Evolutionary conservation across 2,113 vertebrate genomes (phyloP).

Genomic region (Osmerus mordax): DNA sequence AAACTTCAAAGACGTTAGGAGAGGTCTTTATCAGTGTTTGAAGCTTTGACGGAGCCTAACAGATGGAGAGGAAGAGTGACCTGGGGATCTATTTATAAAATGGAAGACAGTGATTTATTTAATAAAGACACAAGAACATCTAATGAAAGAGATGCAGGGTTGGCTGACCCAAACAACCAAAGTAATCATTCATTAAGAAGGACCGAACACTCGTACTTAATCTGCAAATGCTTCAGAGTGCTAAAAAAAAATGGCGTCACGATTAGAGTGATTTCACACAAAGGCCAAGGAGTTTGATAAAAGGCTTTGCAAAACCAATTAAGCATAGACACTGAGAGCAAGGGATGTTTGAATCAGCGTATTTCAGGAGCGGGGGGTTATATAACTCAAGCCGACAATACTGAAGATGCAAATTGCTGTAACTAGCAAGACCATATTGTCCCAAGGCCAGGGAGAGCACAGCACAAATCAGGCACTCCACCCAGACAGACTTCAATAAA

Average conservation of each 20-base stretch:
- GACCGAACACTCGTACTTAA: background rate
- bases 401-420: conserved; percentile 32
- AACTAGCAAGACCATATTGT: conserved; percentile 23
- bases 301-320: conserved; percentile 35
- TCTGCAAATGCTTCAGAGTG: background rate
- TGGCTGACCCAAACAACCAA: too few relatives aligned
- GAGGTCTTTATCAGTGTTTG: conserved; percentile 17
- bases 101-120: conserved; percentile 15
- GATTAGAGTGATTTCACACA: conserved; percentile 17
- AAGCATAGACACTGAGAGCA: conserved; percentile 17
- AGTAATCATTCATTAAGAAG: too few relatives aligned
- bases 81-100: conserved; percentile 15
- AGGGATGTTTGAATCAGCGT: conserved; percentile 40
- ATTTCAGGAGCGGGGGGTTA: conserved; percentile 23
- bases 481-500: conserved; percentile 14
- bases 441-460: conserved; percentile 7
- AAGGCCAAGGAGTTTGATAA: conserved; percentile 26
- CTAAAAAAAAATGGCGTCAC: conserved; percentile 10
- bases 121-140: background rate
- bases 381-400: conserved; percentile 30
- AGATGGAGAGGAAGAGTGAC: conserved; percentile 26
- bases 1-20: conserved; percentile 30
- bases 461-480: conserved; percentile 8
- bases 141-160: too few relatives aligned
- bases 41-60: conserved; percentile 17